A percentile compares a stretch with the other conserved stretches of the same genome.
phyloP scores from a whole-genome alignment of 2,888 invertebrate genomes.

The Heliconius ismenius region DNA sequence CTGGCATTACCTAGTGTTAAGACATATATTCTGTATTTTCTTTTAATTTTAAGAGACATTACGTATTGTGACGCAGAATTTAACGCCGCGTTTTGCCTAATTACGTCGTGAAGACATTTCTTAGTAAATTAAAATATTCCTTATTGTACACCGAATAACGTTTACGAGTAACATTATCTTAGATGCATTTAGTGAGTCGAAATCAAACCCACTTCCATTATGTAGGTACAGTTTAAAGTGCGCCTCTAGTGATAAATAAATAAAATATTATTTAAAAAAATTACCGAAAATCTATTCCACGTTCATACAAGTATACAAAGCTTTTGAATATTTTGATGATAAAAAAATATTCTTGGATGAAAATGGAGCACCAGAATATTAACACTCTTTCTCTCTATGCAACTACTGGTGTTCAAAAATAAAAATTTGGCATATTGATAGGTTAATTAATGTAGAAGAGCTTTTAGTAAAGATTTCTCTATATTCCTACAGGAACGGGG shows the following conservation, averaged over 20 bases:
- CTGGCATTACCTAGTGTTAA: too few species aligned
- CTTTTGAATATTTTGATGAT: too few species aligned
- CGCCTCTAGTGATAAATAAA: too few species aligned
- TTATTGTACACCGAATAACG: too few species aligned
- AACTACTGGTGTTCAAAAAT: not conserved
- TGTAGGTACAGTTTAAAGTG: too few species aligned
- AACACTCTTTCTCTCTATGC: not conserved
- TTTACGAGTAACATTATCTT: not conserved
- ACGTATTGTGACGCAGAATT: not conserved
- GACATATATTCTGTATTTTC: not conserved
- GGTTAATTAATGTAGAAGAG: not conserved
- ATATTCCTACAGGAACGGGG: not conserved
- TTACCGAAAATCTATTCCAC: too few species aligned
- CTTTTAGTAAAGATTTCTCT: not conserved
- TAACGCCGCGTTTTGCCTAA: too few species aligned
- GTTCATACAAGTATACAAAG: too few species aligned
- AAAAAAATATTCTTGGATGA: too few species aligned
- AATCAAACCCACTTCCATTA: too few species aligned
- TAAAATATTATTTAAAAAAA: too few species aligned
- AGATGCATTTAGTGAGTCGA: not conserved
- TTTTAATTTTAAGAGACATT: not conserved
- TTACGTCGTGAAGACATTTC: not conserved
- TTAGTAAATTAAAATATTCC: too few species aligned
- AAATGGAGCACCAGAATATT: not conserved
- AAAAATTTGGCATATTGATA: not conserved